These are phyloP conservation scores for Theristicus caerulescens DNA, from an alignment of 2,113 vertebrate genomes.

Conservation along the genomic window DNA sequence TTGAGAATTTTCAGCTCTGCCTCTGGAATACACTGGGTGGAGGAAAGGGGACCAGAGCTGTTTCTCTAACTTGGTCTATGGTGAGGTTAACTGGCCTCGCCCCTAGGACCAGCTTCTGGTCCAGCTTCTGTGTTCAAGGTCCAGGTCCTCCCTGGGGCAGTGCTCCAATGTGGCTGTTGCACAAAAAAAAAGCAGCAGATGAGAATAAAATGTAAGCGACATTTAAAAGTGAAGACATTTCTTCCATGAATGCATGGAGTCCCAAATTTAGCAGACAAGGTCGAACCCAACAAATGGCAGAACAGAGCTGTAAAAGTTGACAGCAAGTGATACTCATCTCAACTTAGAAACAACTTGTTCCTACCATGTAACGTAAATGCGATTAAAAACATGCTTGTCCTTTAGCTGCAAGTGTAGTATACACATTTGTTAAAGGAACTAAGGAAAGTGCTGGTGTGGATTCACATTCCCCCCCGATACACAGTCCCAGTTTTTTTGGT, in stretches of 20 bases:
- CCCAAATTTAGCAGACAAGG: not conserved
- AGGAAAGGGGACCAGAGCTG: not conserved
- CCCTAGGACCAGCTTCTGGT: not conserved
- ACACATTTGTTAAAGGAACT: not conserved
- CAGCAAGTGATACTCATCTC: not conserved
- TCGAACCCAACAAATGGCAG: not conserved
- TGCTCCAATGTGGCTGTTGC: not conserved
- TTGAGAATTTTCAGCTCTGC: not conserved
- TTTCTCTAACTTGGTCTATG: not conserved
- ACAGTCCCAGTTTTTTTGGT: not conserved
- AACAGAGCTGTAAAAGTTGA: constrained; percentile 23
- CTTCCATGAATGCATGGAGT: not conserved
- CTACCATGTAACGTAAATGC: not conserved
- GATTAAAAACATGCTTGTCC: not conserved
- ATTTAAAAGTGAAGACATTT: not conserved
- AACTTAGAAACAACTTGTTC: constrained; percentile 22
- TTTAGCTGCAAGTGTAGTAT: not conserved
- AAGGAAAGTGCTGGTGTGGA: not conserved
- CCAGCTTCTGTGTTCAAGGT: not conserved
- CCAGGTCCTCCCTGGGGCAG: not conserved
- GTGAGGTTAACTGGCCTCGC: not conserved
- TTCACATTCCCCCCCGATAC: not conserved
- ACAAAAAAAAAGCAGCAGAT: not conserved
- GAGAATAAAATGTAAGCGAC: not conserved
- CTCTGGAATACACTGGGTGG: not conserved